Evolutionary conservation across 2,113 vertebrate species (phyloP), one percentile per base, ranked within the genome.

Genomic region (Montifringilla adamsi): DNA sequence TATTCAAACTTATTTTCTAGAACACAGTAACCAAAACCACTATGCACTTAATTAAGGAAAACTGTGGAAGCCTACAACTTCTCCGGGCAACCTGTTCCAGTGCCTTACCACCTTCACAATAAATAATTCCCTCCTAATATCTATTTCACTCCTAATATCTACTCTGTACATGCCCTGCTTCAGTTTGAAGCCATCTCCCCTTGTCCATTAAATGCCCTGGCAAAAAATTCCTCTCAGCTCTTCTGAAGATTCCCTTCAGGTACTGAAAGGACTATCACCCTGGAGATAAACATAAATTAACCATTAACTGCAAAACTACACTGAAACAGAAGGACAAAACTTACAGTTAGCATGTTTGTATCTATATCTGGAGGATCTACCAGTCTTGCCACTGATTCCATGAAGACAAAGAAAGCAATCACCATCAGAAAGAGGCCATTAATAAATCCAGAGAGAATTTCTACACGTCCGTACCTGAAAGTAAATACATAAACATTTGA

Each of bases 391-490:
- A 99, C 96, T 0, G 99, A 99, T 82, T 99, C 99, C 96, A 99
- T 86, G 91, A 99, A 99, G 81, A 99, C 99, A 96, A 99, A 99
- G 97, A 99, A 99, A 59, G 99, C 98, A 96, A 99, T 99, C 96
- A 99, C 99, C 98, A 99, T 99, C 70, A 99, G 98, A 96, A 99
- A 99, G 64, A 99, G 98, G 53, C 99, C 99, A 78, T 99, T 99
- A 97, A 99, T 99, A 97, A 99, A 99, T 55, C 99, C 99, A 75
- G 99, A 99, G 18, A 99, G 99, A 87, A 99, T 99, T 97, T 99
- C 99, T 94, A 99, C 99, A 82, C 99, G 98, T 53, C 99, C 99
- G 67, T 98, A 99, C 76, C 99, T 99, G 96, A 90, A 98, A 97
- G 84, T 37, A 94, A 82, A 88, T 10, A 84, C 33, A 95, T 0